Percentiles rank a stretch among this genome's conserved stretches.
Evolutionary conservation across 2,797 vertebrate genomes (phyloP).

Genomic region (Phyllotis vaccarum): DNA sequence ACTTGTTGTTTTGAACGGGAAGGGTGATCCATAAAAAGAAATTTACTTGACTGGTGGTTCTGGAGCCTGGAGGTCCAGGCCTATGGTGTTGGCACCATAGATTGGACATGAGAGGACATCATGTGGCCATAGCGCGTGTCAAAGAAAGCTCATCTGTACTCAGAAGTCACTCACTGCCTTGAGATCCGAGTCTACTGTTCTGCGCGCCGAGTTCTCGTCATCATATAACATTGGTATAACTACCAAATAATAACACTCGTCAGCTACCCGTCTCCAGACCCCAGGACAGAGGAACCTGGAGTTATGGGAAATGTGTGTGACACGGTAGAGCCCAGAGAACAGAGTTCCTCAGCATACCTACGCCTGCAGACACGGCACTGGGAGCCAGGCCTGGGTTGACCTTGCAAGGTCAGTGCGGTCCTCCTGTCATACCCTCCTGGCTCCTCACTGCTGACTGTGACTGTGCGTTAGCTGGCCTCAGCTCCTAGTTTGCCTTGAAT

Average conservation of each 20-base stretch:
- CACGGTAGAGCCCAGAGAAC: background rate
- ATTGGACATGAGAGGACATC: background rate
- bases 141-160: background rate
- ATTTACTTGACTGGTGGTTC: background rate
- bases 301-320: background rate
- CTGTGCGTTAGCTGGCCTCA: background rate
- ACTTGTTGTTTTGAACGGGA: background rate
- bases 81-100: background rate
- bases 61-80: background rate
- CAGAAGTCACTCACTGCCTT: background rate
- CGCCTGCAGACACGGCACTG: fast-evolving
- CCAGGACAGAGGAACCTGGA: background rate
- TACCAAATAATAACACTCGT: background rate
- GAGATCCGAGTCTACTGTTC: background rate
- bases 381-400: too few relatives aligned
- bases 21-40: background rate
- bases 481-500: background rate
- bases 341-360: fast-evolving
- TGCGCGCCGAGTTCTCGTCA: background rate
- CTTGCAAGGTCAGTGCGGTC: fast-evolving
- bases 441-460: too few relatives aligned
- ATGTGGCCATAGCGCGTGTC: too few relatives aligned
- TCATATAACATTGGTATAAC: background rate
- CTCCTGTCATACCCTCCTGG: fast-evolving
- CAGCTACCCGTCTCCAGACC: background rate